Evolutionary conservation across 2,113 vertebrate genomes (phyloP).

Genomic region (Cynocephalus volans): DNA sequence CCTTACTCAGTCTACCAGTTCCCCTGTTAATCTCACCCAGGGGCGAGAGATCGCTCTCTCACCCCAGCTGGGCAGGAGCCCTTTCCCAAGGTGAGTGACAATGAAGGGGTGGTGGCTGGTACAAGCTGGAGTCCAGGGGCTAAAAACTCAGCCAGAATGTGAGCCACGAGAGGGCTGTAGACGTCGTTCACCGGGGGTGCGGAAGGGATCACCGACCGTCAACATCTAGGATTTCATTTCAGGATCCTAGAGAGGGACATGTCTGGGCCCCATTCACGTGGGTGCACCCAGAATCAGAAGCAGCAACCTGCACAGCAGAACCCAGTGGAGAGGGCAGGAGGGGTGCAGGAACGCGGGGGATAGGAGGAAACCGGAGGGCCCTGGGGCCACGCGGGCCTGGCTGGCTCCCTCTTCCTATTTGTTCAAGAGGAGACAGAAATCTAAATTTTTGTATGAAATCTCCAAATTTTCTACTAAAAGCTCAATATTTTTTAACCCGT

Average conservation of each 20-base stretch:
- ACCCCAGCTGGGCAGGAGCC: neutral
- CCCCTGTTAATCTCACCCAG: neutral
- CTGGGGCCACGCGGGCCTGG: accelerated
- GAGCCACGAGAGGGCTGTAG: neutral
- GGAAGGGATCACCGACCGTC: neutral
- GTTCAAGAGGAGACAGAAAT: neutral
- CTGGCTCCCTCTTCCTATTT: neutral
- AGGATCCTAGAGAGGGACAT: neutral
- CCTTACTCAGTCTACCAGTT: neutral
- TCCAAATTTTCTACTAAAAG: neutral
- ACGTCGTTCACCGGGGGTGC: neutral
- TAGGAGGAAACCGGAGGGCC: neutral
- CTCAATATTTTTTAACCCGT: neutral
- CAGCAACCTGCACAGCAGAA: neutral
- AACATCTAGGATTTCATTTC: neutral
- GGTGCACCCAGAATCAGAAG: neutral
- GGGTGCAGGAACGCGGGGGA: neutral
- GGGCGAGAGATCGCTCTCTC: neutral
- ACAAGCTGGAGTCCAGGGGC: neutral
- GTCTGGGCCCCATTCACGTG: neutral
- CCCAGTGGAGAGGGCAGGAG: neutral
- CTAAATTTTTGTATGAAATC: neutral
- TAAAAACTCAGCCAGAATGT: neutral
- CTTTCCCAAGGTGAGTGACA: neutral
- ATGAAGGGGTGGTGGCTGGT: neutral